A percentile compares a stretch with the other conserved stretches of the same genome.
Conservation (phyloP, 2,888 invertebrate genomes). For the Mythimna pallens region DNA sequence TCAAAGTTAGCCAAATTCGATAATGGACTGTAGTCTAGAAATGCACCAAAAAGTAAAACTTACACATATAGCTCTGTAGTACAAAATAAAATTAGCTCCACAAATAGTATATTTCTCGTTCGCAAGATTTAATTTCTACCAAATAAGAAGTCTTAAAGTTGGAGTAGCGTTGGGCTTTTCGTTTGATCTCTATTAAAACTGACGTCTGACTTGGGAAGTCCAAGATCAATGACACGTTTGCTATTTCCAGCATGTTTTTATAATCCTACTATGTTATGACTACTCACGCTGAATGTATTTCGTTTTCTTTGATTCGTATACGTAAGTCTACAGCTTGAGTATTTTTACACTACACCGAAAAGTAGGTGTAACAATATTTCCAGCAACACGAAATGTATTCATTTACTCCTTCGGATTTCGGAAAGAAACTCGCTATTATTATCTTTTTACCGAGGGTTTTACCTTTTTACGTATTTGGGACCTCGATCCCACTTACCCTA, state of each 20-base stretch:
- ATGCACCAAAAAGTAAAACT: conserved; percentile 17
- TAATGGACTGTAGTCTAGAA: conserved; percentile 11
- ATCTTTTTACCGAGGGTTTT: conserved; percentile 46
- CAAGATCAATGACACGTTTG: conserved; percentile 52
- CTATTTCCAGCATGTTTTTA: conserved; percentile 49
- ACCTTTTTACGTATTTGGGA: conserved; percentile 57
- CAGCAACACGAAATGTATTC: conserved; percentile 31
- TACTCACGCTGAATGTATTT: conserved; percentile 21
- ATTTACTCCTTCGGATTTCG: conserved; percentile 46
- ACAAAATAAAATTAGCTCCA: conserved; percentile 25
- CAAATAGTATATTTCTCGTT: conserved; percentile 31
- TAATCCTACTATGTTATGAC: conserved; percentile 42
- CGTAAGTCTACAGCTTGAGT: conserved; percentile 28
- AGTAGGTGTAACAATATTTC: conserved; percentile 28
- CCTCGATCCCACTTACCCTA: conserved; percentile 50
- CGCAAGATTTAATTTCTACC: conserved; percentile 37
- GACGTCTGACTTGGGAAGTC: conserved; percentile 30
- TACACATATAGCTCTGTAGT: neutral
- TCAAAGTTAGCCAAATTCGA: conserved; percentile 5
- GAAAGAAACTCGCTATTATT: conserved; percentile 45
- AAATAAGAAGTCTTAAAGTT: conserved; percentile 42
- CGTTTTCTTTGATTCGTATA: conserved; percentile 31
- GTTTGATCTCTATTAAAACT: conserved; percentile 50
- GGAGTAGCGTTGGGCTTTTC: conserved; percentile 13
- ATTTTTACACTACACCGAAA: conserved; percentile 16